Conservation (phyloP, 2,888 invertebrate species). For the Cerastis rubricosa region DNA sequence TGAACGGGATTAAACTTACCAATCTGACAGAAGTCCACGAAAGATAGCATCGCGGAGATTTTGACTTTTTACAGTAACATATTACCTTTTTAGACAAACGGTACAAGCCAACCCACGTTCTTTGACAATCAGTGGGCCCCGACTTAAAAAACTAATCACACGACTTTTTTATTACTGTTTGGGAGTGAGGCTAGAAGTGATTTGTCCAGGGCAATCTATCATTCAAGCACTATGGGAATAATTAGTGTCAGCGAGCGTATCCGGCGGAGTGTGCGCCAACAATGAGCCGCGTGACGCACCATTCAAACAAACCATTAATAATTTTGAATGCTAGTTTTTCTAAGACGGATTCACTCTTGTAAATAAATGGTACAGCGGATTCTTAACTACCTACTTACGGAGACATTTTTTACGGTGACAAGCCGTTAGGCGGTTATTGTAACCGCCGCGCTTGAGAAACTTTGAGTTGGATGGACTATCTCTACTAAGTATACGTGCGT, state of each 20-base stretch:
- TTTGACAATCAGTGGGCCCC: conserved; percentile 80
- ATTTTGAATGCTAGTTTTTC: conserved; percentile 89
- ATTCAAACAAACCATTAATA: conserved; percentile 91
- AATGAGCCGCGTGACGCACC: conserved; percentile 88
- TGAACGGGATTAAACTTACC: conserved; percentile 79
- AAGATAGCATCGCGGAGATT: conserved; percentile 79
- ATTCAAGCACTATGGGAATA: conserved; percentile 90
- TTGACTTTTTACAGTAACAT: conserved; percentile 79
- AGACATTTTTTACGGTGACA: conserved; percentile 83
- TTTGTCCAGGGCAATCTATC: conserved; percentile 90
- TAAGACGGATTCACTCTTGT: conserved; percentile 88
- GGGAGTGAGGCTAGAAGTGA: conserved; percentile 86
- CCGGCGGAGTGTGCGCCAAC: conserved; percentile 87
- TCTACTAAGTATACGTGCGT: no score
- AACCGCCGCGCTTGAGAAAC: conserved; percentile 68
- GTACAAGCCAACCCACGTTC: conserved; percentile 81
- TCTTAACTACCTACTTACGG: conserved; percentile 89
- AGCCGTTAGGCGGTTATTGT: conserved; percentile 82
- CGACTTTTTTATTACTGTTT: conserved; percentile 85
- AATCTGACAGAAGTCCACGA: conserved; percentile 81
- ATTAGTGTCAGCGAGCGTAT: conserved; percentile 90
- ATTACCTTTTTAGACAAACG: conserved; percentile 83
- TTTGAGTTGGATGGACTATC: conserved; percentile 39
- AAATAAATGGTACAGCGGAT: conserved; percentile 89
- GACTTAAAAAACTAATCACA: conserved; percentile 86